Base-by-base conservation (phyloP, 2,888 invertebrate genomes). In the Eupeodes luniger region DNA sequence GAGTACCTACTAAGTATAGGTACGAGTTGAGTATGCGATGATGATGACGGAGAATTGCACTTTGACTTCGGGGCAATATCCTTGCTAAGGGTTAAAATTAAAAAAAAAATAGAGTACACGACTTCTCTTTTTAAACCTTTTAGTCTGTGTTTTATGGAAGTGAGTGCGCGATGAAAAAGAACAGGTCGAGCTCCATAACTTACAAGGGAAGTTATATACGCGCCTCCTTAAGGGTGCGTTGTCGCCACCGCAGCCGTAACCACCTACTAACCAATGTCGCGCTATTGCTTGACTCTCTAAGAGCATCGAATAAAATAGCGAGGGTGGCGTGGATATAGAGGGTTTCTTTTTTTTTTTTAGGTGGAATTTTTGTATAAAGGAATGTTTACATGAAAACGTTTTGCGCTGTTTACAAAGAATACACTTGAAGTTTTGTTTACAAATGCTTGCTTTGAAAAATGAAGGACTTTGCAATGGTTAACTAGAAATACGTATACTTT, bases 331-430 rank as follows among this genome's bases (percentile, higher is more conserved):
- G 27, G 27, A 27, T 27, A 14, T 72, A 67, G 5, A 12, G 47
- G 16, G 19, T 66, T 64, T 19, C 7, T 57, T 27, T 27, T 11
- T 27, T 57, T 27, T 27, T 57, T 27, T 66, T 12, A 49, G 47
- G 66, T 40, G 53, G 59, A 74, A 27, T 27, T 40, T 7, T 9
- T 7, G 62, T 57, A 72, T 51, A 81, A 81, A 62, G 74, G 74
- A 64, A 75, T 75, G 85, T 67, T 85, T 85, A 81, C 74, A 64
- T 81, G 78, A 85, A 85, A 81, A 64, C 64, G 75, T 74, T 82
- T 70, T 64, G 70, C 69, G 51, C 36, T 85, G 85, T 85, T 85
- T 80, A 75, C 84, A 81, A 81, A 62, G 74, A 62, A 67, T 81
- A 62, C 55, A 55, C 78, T 72, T 66, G 51, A 44, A 66, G 77